Evolutionary conservation across 2,113 vertebrate species (phyloP), one percentile per base, ranked within the genome.

Genomic region (Cyprinodon variegatus): DNA sequence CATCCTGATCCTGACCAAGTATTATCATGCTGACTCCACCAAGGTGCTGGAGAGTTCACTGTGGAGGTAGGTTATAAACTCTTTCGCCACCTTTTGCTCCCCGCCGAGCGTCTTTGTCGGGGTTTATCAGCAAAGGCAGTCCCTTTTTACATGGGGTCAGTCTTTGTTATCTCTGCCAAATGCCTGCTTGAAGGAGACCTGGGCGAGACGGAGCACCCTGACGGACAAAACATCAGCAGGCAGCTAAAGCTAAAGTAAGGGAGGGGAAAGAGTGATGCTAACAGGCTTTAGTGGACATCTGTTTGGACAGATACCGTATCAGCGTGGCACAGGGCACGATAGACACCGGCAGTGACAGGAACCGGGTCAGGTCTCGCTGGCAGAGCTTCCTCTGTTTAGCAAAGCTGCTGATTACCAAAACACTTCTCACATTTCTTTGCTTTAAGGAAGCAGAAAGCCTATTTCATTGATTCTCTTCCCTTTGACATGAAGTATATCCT

Each of bases 1-100:
- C 71, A 98, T 99, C 92, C 91, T 99, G 83, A 99, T 99, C 88
- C 95, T 99, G 85, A 99, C 98, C 20, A 98, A 99, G 89, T 97
- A 98, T 83, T 98, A 98, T 91, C 97, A 99, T 1, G 96, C 96
- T 2, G 97, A 99, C 84, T 97, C 97, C 90, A 97, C 96, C 57
- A 99, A 98, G 86, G 98, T 99, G 68, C 93, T 99, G 84, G 97
- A 99, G 91, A 99, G 98, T 83, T 98, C 97, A 48, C 92, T 93
- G 68, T 93, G 92, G 92, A 91, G 92, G 92, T 93, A 93, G 46
- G 86, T 77, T 74, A 29, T 29, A 60, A 82, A 69, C 41, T 1
- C 78, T 84, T 72, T 83, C 77, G 46, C 43, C 36, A 0, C 61
- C 50, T 69, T 77, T 7, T n/a, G 29, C 29, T 63, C 74, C 65